Evolutionary conservation across 2,888 invertebrate genomes (phyloP).

Genomic region (Hypena proboscidalis): DNA sequence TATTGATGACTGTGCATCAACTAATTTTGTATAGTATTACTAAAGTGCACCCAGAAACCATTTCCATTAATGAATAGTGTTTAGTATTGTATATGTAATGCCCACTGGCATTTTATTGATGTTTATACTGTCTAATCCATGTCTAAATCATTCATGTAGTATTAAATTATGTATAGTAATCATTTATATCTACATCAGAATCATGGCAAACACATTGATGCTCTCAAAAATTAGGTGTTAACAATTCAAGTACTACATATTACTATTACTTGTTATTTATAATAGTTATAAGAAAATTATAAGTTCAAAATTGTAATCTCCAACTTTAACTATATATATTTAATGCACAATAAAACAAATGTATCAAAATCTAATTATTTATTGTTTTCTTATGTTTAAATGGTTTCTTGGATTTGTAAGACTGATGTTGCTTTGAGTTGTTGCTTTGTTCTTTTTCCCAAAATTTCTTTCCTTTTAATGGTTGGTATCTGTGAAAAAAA

Average conservation of each 20-base stretch:
- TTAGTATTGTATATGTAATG: slow-evolving; percentile 31
- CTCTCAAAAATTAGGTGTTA: slow-evolving; percentile 36
- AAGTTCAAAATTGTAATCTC: slow-evolving; percentile 41
- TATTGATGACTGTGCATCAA: not conserved
- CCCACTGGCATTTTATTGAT: slow-evolving; percentile 18
- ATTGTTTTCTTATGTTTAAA: slow-evolving; percentile 62
- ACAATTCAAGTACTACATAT: slow-evolving; percentile 31
- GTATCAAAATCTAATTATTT: slow-evolving; percentile 14
- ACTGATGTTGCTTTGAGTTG: slow-evolving; percentile 40
- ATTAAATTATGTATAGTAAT: too few species aligned
- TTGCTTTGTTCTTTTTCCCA: slow-evolving; percentile 63
- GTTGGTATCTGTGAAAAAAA: slow-evolving; percentile 78
- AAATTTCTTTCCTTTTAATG: slow-evolving; percentile 73
- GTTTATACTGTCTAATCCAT: too few species aligned
- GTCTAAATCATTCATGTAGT: too few species aligned
- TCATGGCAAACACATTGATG: not conserved
- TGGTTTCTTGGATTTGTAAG: slow-evolving; percentile 64
- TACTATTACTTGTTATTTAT: slow-evolving; percentile 29
- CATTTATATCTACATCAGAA: too few species aligned
- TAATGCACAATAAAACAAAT: slow-evolving; percentile 41
- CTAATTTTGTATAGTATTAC: not conserved
- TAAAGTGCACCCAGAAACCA: not conserved
- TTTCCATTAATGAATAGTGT: not conserved
- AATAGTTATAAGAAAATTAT: slow-evolving; percentile 37
- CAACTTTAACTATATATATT: slow-evolving; percentile 16